A percentile compares a stretch with the other conserved stretches of the same genome.
Evolutionary conservation across 2,797 vertebrate genomes (phyloP).

Genomic region (Falco rusticolus): DNA sequence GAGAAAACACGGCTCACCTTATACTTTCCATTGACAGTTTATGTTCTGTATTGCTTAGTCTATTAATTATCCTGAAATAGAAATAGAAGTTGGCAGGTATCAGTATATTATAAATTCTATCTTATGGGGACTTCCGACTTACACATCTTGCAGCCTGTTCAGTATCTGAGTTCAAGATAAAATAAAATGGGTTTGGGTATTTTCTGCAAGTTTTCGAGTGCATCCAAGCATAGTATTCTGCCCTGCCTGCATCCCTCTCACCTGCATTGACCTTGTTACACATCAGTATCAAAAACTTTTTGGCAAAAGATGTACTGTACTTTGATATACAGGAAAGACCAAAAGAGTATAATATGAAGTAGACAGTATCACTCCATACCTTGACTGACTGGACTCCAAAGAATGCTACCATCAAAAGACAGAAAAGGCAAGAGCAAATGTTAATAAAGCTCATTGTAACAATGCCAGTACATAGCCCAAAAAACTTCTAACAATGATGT

Average conservation of each 20-base stretch:
- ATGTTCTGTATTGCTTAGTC: neutral
- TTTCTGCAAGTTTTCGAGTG: neutral
- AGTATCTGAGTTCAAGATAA: neutral
- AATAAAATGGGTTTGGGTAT: neutral
- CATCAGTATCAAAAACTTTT: neutral
- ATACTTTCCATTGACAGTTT: neutral
- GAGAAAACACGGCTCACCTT: neutral
- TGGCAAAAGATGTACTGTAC: neutral
- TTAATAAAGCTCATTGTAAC: neutral
- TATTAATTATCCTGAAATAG: neutral
- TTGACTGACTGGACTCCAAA: neutral
- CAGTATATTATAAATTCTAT: neutral
- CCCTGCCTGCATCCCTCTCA: neutral
- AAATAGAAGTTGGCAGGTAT: neutral
- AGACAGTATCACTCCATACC: neutral
- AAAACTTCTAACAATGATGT: fast-evolving
- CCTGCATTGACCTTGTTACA: neutral
- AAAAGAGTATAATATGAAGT: neutral
- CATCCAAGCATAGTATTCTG: neutral
- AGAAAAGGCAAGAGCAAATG: neutral
- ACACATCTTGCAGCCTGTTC: neutral
- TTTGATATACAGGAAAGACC: neutral
- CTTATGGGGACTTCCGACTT: neutral
- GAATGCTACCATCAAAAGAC: neutral
- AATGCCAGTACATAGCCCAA: neutral